Conservation (phyloP, 2,888 invertebrate genomes). For the Coecobrya sp. region DNA sequence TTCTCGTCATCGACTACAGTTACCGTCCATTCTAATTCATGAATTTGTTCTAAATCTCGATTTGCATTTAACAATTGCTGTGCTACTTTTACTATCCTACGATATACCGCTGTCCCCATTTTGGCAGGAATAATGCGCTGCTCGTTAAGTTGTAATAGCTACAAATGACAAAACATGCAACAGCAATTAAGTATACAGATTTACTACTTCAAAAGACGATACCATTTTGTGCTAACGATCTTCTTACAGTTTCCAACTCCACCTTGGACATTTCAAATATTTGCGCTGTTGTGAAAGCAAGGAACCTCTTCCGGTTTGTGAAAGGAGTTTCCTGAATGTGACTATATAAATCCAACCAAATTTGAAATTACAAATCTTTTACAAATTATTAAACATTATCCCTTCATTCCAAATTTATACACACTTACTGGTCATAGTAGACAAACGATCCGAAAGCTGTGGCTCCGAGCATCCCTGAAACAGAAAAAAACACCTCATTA, state of each 20-base stretch:
- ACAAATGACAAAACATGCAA: constrained; percentile 52
- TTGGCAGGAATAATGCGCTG: constrained; percentile 87
- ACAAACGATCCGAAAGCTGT: constrained; percentile 80
- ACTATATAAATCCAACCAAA: constrained; percentile 62
- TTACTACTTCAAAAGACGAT: too few species aligned
- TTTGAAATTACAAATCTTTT: too few species aligned
- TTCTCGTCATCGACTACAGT: constrained; percentile 88
- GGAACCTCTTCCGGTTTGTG: constrained; percentile 89
- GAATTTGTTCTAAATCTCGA: constrained; percentile 88
- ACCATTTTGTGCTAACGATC: neutral
- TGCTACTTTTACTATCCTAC: constrained; percentile 88
- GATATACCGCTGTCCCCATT: constrained; percentile 87
- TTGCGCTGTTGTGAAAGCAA: constrained; percentile 87
- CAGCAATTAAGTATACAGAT: too few species aligned
- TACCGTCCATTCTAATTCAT: constrained; percentile 88
- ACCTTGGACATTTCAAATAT: constrained; percentile 82
- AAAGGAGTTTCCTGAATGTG: constrained; percentile 89
- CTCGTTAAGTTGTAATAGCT: constrained; percentile 87
- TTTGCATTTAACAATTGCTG: constrained; percentile 88
- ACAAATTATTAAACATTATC: too few species aligned
- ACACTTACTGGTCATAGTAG: constrained; percentile 86
- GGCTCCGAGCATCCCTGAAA: constrained; percentile 80
- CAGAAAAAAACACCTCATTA: neutral
- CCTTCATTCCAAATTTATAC: too few species aligned
- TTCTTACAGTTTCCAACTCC: constrained; percentile 81